A percentile compares a stretch with the other conserved stretches of the same genome.
Evolutionary conservation across 2,797 vertebrate genomes (phyloP).

Genomic region (Gorsachius magnificus): DNA sequence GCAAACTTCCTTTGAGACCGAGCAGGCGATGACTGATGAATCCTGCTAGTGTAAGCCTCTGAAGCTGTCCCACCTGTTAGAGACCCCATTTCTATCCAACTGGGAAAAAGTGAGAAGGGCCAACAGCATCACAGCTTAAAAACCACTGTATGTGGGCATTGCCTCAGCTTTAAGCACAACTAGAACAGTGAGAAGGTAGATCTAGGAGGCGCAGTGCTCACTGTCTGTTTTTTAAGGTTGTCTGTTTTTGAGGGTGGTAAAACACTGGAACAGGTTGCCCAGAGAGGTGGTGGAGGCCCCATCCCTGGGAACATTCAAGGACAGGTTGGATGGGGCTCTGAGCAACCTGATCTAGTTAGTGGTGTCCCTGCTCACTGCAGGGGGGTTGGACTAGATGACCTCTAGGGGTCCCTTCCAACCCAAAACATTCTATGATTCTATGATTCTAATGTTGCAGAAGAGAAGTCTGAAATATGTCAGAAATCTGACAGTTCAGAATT

Average conservation of each 20-base stretch:
- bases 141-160: not conserved
- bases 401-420: no score
- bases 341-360: no score
- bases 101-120: not conserved
- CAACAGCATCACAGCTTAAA: not conserved
- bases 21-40: not conserved
- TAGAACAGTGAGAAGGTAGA: not conserved
- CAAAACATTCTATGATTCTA: no score
- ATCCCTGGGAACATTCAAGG: no score
- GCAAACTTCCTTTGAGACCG: not conserved
- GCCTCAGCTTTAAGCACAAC: not conserved
- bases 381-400: no score
- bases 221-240: not conserved
- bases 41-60: not conserved
- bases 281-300: no score
- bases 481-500: not conserved
- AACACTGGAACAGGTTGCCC: no score
- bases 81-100: not conserved
- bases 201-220: not conserved
- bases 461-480: not conserved
- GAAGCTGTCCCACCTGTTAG: not conserved
- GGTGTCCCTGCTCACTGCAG: no score
- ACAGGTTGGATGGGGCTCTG: no score
- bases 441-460: not conserved
- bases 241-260: no score